Percentiles rank a stretch among this genome's conserved stretches.
Conservation (phyloP, 2,797 vertebrate genomes). For the Pelochelys cantorii region DNA sequence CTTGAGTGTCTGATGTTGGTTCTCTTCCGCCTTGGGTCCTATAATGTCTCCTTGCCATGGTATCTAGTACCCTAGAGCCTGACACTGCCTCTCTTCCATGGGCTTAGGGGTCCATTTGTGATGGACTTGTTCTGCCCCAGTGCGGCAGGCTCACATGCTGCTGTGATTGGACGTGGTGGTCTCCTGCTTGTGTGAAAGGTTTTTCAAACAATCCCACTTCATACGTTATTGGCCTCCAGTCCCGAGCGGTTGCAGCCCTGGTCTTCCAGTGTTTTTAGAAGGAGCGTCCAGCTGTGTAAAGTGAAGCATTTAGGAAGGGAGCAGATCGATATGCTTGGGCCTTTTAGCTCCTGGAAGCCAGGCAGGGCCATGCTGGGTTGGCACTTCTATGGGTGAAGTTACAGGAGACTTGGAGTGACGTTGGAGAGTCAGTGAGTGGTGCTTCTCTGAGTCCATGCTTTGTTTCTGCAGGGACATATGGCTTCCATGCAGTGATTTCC, state of each 20-base stretch:
- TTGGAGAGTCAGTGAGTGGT: neutral
- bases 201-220: neutral
- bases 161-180: neutral
- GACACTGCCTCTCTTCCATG: neutral
- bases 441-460: neutral
- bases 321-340: too few species aligned
- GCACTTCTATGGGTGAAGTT: neutral
- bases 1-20: fast-evolving
- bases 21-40: neutral
- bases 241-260: neutral
- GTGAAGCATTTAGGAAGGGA: neutral
- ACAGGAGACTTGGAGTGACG: neutral
- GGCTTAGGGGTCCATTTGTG: neutral
- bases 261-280: neutral
- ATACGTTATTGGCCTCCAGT: neutral
- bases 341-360: neutral
- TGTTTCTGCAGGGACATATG: neutral
- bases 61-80: neutral
- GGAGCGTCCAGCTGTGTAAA: neutral
- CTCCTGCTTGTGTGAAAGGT: neutral
- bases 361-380: neutral
- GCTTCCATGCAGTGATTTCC: neutral
- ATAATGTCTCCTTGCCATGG: neutral
- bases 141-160: neutral
- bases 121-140: neutral